These are phyloP conservation scores for Rhincodon typus DNA, from an alignment of 2,797 vertebrate species.

Conservation along the genomic window DNA sequence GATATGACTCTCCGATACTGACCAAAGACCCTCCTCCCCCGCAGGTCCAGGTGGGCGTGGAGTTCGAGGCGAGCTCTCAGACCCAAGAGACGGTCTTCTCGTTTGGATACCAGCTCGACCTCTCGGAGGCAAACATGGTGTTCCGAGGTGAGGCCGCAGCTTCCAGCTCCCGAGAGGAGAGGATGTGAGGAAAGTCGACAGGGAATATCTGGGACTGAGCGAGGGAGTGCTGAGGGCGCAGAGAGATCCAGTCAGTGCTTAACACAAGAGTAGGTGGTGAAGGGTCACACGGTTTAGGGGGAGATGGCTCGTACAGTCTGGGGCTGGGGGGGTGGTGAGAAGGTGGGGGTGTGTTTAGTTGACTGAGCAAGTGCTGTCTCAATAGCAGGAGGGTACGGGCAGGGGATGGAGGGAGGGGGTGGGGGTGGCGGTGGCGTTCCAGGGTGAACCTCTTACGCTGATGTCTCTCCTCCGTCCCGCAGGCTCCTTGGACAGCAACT, in stretches of 20 bases:
- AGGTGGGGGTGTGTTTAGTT: background rate
- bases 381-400: no score
- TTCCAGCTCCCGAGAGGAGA: background rate
- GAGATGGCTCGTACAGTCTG: background rate
- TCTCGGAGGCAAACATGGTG: background rate
- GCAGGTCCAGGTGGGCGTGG: constrained; percentile 3
- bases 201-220: background rate
- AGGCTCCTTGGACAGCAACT: constrained; percentile 89
- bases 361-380: no score
- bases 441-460: no score
- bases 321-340: background rate
- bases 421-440: no score
- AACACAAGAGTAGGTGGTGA: background rate
- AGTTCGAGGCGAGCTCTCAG: background rate
- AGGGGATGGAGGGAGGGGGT: no score
- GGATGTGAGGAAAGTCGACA: no score
- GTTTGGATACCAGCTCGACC: background rate
- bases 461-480: no score
- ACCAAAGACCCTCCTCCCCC: background rate
- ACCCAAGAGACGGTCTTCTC: background rate
- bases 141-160: background rate
- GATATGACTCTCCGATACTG: no score
- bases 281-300: background rate
- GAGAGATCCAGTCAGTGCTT: background rate
- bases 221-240: background rate